Conservation (phyloP, 1,140 invertebrate species). For the Apis laboriosa region DNA sequence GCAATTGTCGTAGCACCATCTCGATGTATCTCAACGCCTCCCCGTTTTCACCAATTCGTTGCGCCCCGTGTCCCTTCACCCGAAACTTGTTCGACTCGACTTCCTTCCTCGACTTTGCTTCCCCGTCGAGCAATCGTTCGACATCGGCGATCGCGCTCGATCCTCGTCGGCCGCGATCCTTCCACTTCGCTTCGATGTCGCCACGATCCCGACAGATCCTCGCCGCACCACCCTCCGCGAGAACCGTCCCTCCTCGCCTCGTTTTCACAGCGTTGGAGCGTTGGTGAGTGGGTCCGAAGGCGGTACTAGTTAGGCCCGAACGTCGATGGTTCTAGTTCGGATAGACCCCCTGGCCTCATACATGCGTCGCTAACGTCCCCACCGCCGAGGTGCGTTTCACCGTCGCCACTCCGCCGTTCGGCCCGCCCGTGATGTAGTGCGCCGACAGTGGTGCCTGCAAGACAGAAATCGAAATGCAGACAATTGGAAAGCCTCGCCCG, state of each 20-base stretch:
- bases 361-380: conserved; percentile 83
- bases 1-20: conserved; percentile 68
- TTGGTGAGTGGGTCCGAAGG: conserved; percentile 37
- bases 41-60: conserved; percentile 58
- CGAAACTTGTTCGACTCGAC: conserved; percentile 1
- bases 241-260: conserved; percentile 1
- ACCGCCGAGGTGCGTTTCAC: conserved; percentile 79
- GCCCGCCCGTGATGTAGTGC: conserved; percentile 80
- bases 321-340: conserved; percentile 76
- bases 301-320: conserved; percentile 61
- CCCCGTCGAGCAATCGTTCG: conserved; percentile 53
- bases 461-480: not conserved
- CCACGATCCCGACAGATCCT: too few species aligned
- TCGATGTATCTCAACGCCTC: conserved; percentile 71
- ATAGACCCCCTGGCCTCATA: conserved; percentile 80
- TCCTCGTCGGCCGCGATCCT: conserved; percentile 7
- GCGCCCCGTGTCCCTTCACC: conserved; percentile 19
- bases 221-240: not conserved
- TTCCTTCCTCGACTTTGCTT: conserved; percentile 13
- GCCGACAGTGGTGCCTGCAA: conserved; percentile 77
- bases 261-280: conserved; percentile 4
- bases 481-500: not conserved
- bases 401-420: conserved; percentile 80
- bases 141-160: conserved; percentile 35
- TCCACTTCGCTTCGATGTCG: too few species aligned